Evolutionary conservation across 2,797 vertebrate species (phyloP), one percentile per base, ranked within the genome.

Genomic region (Neoniphon sammara): DNA sequence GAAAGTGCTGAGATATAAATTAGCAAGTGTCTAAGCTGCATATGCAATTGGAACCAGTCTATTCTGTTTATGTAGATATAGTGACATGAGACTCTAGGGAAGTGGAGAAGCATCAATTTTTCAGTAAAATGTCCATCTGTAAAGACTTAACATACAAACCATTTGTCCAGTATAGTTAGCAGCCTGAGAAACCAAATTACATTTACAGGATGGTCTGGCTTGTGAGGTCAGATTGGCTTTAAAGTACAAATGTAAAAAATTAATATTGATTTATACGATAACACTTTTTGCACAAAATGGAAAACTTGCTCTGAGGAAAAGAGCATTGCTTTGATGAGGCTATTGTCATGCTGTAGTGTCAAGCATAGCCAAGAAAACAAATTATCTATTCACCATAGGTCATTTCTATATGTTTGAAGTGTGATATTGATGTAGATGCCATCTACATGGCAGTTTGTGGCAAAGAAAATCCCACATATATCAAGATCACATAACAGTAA

Each of bases 141-240:
- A 55, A 55, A 55, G 27, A 56, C 39, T 30, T 17, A 30, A 12
- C 52, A 10, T 53, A 25, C 15, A 30, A 17, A 30, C 54, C 17
- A 1, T 62, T 63, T 71, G 17, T 52, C 17, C 25, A 46, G 1
- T 10, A n/a, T 21, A 25, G 30, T 7, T 66, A 36, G 62, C 1
- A 63, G 36, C 50, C 17, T 14, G 3, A 23, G 15, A 23, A 7
- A 53, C 18, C 17, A 14, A 36, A 12, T 30, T 47, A 59, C 25
- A 44, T 23, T 39, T 2, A 23, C 49, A 52, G 62, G 21, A 36
- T 12, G 46, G 54, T 36, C 14, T 73, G 15, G 59, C 31, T 68
- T 63, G n/a, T 53, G 10, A 67, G 14, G 11, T 56, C 27, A 30
- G 23, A 27, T 56, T 14, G 54, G 15, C 23, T 56, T 56, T 56